Evolutionary conservation across 1,140 invertebrate genomes (phyloP).

Genomic region (Ruditapes philippinarum): DNA sequence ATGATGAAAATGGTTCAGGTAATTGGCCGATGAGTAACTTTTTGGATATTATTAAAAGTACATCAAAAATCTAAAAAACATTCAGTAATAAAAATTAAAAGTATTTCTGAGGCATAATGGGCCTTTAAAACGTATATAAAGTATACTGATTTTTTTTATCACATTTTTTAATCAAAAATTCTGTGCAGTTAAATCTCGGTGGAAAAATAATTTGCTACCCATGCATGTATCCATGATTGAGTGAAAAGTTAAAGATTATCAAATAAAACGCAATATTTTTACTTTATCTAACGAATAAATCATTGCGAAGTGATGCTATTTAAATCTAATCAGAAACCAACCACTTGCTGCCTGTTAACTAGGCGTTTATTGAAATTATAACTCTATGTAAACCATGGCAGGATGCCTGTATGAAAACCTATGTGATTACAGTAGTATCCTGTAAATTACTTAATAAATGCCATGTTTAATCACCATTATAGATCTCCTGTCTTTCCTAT

Average conservation of each 20-base stretch:
- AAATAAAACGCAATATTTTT: background rate
- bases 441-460: constrained; percentile 27
- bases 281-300: constrained; percentile 7
- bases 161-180: background rate
- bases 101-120: too few species aligned
- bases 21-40: too few species aligned
- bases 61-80: too few species aligned
- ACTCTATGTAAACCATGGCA: background rate
- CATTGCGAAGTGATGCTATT: background rate
- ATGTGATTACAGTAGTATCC: background rate
- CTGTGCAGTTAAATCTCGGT: background rate
- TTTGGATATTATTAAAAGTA: too few species aligned
- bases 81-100: too few species aligned
- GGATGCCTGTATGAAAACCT: background rate
- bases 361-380: constrained; percentile 23
- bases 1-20: too few species aligned
- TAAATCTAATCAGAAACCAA: constrained; percentile 15
- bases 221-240: background rate
- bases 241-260: constrained; percentile 38
- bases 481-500: too few species aligned
- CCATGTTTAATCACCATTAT: background rate
- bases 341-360: constrained; percentile 1
- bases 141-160: too few species aligned
- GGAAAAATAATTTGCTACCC: background rate
- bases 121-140: too few species aligned